Evolutionary conservation across 1,140 invertebrate genomes (phyloP).

Genomic region (Wasmannia auropunctata): DNA sequence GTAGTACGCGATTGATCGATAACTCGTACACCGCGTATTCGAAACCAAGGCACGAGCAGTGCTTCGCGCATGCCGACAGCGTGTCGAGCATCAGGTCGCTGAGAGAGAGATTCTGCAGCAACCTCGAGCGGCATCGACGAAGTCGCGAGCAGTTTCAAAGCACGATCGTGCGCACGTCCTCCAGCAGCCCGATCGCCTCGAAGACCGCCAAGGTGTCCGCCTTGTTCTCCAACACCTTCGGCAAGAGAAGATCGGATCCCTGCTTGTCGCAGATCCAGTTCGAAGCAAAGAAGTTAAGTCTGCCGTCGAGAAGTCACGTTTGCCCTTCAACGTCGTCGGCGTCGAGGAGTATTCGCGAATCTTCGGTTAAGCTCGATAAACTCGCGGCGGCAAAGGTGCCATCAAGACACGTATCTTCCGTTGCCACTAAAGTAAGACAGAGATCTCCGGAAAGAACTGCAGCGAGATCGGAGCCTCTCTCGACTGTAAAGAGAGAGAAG

Average conservation of each 20-base stretch:
- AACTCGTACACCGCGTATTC: constrained; percentile 66
- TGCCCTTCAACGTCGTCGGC: not conserved
- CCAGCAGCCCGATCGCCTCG: not conserved
- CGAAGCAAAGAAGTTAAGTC: not conserved
- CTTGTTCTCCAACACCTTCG: constrained; percentile 27
- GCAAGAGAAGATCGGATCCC: constrained; percentile 73
- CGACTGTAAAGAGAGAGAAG: constrained; percentile 44
- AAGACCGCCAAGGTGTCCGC: constrained; percentile 20
- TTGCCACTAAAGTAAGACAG: not conserved
- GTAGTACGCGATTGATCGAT: constrained; percentile 45
- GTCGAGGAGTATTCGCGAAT: not conserved
- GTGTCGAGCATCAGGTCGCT: constrained; percentile 86
- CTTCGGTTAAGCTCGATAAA: constrained; percentile 9
- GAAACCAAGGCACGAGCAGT: constrained; percentile 86
- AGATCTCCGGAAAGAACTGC: not conserved
- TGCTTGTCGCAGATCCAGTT: constrained; percentile 60
- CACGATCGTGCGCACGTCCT: constrained; percentile 47
- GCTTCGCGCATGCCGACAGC: constrained; percentile 83
- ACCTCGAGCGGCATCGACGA: constrained; percentile 84
- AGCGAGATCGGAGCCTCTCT: not conserved
- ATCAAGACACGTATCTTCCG: not conserved
- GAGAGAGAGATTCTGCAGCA: constrained; percentile 87
- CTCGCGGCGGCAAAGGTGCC: not conserved
- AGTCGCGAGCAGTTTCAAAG: constrained; percentile 81
- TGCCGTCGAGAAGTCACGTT: constrained; percentile 6